A percentile compares a stretch with the other conserved stretches of the same genome.
phyloP scores from a whole-genome alignment of 2,113 vertebrate species.

The Speoplatyrhinus poulsoni region DNA sequence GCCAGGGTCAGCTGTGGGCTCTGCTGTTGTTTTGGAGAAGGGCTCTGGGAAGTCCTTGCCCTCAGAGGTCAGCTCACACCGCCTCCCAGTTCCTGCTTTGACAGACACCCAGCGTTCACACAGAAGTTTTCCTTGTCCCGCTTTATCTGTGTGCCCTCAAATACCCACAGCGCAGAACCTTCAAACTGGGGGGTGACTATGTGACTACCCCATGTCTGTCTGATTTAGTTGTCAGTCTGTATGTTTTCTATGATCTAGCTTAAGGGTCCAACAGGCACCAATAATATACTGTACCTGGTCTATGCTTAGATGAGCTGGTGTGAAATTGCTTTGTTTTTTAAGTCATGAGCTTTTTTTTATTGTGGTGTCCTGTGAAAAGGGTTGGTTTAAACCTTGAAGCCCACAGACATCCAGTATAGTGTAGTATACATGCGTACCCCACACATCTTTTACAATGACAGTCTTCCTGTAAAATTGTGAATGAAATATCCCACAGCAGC shows the following conservation, averaged over 20 bases:
- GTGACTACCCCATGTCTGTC: constrained; percentile 19
- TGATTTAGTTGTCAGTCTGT: constrained; percentile 13
- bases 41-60: constrained; percentile 78
- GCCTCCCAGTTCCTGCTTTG: constrained; percentile 81
- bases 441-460: neutral
- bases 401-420: neutral
- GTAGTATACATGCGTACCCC: neutral
- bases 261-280: too few relatives aligned
- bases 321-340: too few relatives aligned
- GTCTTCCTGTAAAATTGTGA: neutral
- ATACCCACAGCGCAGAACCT: constrained; percentile 38
- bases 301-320: too few relatives aligned
- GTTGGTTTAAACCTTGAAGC: neutral
- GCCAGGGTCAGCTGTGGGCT: constrained; percentile 58
- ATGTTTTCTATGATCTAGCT: too few relatives aligned
- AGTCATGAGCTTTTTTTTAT: too few relatives aligned
- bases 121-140: constrained; percentile 74
- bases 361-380: neutral
- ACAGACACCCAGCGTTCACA: constrained; percentile 70
- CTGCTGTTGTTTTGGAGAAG: constrained; percentile 75
- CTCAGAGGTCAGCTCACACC: constrained; percentile 69
- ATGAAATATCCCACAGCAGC: constrained; percentile 24
- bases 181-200: constrained; percentile 36
- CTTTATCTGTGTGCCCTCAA: constrained; percentile 49
- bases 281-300: too few relatives aligned